These are phyloP conservation scores for Lepus europaeus DNA, from an alignment of 2,113 vertebrate genomes.

Conservation along the genomic window DNA sequence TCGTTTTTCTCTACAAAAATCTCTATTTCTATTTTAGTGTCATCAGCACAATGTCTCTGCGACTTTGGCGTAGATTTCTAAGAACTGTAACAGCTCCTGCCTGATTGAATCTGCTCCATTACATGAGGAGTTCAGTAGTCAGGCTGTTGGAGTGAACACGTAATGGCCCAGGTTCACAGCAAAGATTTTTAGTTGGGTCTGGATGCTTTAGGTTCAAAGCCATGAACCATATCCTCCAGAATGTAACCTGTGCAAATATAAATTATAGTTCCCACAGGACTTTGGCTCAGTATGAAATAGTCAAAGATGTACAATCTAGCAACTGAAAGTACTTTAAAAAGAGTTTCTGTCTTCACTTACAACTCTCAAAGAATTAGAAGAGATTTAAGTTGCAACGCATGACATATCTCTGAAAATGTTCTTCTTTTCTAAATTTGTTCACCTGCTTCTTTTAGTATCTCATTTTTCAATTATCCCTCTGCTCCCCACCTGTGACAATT, in stretches of 20 bases:
- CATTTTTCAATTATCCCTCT: neutral
- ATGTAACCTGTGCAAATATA: neutral
- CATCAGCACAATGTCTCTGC: neutral
- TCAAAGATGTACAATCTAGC: neutral
- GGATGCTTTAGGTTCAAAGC: neutral
- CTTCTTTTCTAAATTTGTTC: neutral
- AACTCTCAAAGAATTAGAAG: neutral
- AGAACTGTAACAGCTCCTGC: neutral
- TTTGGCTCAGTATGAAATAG: neutral
- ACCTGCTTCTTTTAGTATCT: neutral
- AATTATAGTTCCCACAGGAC: neutral
- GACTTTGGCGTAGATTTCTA: neutral
- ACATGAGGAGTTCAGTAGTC: neutral
- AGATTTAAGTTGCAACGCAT: neutral
- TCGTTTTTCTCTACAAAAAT: neutral
- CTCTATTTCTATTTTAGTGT: neutral
- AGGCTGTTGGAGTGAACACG: neutral
- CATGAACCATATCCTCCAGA: neutral
- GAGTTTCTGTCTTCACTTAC: neutral
- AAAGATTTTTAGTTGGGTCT: neutral
- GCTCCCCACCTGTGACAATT: fast-evolving
- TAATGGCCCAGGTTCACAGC: neutral
- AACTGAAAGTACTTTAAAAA: neutral
- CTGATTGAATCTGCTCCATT: neutral
- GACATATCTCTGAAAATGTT: neutral